These are phyloP conservation scores for Pristionchus maxplancki DNA, from an alignment of 2,888 invertebrate genomes.

Conservation along the genomic window DNA sequence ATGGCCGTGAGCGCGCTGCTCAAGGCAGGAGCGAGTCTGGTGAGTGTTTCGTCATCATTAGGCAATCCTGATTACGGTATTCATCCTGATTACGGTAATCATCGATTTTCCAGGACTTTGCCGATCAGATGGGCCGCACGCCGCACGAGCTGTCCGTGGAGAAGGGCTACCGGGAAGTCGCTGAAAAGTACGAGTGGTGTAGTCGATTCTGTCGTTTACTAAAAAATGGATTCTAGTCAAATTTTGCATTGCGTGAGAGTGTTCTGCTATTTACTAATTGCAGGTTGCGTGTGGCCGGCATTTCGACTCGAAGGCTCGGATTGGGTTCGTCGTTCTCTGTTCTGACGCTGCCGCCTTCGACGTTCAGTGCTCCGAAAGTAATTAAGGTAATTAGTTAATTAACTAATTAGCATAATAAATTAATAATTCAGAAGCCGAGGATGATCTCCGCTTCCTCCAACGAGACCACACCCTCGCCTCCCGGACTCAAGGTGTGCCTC, in stretches of 20 bases:
- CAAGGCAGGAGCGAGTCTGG: conserved; percentile 44
- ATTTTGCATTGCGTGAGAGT: neutral
- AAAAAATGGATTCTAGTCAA: neutral
- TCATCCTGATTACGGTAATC: neutral
- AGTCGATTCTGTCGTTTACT: neutral
- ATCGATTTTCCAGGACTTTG: conserved; percentile 44
- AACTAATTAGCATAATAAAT: neutral
- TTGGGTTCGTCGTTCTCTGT: neutral
- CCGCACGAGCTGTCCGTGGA: neutral
- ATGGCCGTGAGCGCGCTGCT: neutral
- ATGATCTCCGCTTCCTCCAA: neutral
- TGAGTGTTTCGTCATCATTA: neutral
- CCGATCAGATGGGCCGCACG: conserved; percentile 41
- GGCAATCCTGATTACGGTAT: neutral
- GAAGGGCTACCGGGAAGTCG: conserved; percentile 27
- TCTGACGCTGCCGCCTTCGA: neutral
- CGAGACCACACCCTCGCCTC: conserved; percentile 22
- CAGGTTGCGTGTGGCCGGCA: neutral
- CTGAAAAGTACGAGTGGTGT: neutral
- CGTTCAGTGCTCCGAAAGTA: neutral
- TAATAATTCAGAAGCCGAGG: neutral
- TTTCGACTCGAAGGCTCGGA: neutral
- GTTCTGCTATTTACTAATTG: conserved; percentile 6
- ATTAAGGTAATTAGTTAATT: neutral
- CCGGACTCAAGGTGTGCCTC: conserved; percentile 37